Conservation (phyloP, 2,888 invertebrate species). For the Biston betularia region DNA sequence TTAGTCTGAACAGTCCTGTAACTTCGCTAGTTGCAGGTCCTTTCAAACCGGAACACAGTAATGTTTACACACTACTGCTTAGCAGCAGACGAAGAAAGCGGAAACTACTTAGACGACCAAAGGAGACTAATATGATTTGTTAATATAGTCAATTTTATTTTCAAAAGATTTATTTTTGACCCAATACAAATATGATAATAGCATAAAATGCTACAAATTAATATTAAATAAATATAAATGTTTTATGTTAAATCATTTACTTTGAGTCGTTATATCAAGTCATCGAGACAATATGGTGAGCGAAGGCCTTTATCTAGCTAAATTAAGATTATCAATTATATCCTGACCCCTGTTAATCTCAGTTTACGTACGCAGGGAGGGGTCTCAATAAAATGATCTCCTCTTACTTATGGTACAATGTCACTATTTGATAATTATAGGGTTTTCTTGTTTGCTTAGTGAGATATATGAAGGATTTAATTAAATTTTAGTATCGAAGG, state of each 20-base stretch:
- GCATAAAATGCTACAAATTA: no score
- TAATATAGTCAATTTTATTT: no score
- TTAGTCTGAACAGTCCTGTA: no score
- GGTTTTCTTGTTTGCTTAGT: constrained; percentile 43
- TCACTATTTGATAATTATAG: constrained; percentile 50
- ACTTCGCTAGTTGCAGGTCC: no score
- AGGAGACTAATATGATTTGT: no score
- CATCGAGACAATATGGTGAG: background rate
- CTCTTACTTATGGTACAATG: constrained; percentile 43
- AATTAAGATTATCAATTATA: constrained; percentile 39
- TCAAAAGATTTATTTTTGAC: no score
- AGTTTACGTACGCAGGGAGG: constrained; percentile 37
- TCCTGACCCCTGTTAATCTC: constrained; percentile 38
- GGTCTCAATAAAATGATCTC: constrained; percentile 33
- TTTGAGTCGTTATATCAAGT: background rate
- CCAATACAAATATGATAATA: no score
- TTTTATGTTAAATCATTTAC: background rate
- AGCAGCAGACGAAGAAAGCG: no score
- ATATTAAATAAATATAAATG: no score
- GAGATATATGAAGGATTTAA: constrained; percentile 41
- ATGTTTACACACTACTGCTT: no score
- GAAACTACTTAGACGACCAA: no score
- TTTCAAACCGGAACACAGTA: no score
- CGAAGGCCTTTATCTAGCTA: background rate
- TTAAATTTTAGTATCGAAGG: constrained; percentile 1